Evolutionary conservation across 2,888 invertebrate species (phyloP), one percentile per base, ranked within the genome.

Genomic region (Trachelus stipa): DNA sequence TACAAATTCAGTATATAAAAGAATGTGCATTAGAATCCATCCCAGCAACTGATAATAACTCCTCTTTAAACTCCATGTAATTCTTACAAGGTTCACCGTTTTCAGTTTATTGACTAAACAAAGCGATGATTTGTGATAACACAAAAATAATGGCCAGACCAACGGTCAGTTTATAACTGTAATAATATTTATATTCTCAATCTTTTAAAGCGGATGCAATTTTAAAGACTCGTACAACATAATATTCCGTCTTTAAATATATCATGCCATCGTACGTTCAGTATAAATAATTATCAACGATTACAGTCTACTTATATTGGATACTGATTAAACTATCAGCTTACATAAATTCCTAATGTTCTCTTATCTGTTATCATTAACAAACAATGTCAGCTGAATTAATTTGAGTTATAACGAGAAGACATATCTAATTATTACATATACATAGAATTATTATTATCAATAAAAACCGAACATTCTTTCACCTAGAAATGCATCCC

Each of bases 391-490:
- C 56, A 56, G 23, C 56, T 56, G 23, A 56, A 23, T 56, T 56
- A 56, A 56, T 56, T 56, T 56, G 56, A 56, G 23, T 56, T 56
- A 15, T 40, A 1, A 40, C 40, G 15, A 56, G 23, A 56, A 56
- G 23, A 23, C 56, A 40, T 40, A 56, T 56, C 56, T 23, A 56
- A 56, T 56, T 56, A 56, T 56, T 85, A 83, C 71, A 81, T 79
- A 81, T 81, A 76, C 73, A 77, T 40, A 75, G 69, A 81, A 80
- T 69, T 40, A 75, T 75, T 75, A 73, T 75, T 74, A 80, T 75
- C 23, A 73, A 68, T 56, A 56, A 56, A 56, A 56, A 23, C 23
- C 23, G 6, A 56, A 23, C 56, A 56, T 56, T 23, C 56, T 23
- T 56, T 56, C 2, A 23, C 23, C 23, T 56, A 56, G 6, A 23